Conservation (phyloP, 2,888 invertebrate species). For the Seladonia tumulorum region DNA sequence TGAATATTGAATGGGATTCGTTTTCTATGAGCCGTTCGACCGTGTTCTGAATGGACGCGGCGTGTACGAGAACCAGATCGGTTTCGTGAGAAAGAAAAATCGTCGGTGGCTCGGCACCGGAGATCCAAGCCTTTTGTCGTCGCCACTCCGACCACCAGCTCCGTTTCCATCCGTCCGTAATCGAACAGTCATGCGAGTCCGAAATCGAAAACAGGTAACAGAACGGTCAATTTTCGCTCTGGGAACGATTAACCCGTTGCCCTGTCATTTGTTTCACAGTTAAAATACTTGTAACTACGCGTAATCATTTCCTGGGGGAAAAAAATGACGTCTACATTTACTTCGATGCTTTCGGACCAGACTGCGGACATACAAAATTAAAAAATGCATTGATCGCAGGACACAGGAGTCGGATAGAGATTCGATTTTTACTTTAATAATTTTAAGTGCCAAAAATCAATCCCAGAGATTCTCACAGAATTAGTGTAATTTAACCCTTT, state of each 20-base stretch:
- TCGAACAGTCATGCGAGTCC: background rate
- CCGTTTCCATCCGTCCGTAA: background rate
- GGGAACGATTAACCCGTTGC: background rate
- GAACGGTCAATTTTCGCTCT: background rate
- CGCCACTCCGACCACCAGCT: slow-evolving; percentile 21
- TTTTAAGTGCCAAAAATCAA: no score
- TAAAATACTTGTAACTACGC: no score
- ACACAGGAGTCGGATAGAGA: no score
- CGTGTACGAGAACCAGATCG: slow-evolving; percentile 64
- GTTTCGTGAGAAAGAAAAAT: slow-evolving; percentile 76
- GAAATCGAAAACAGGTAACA: background rate
- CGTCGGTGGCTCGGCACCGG: slow-evolving; percentile 23
- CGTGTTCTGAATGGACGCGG: slow-evolving; percentile 58
- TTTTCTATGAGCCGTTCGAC: slow-evolving; percentile 62
- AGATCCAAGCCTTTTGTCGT: slow-evolving; percentile 41
- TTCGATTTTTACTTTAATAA: no score
- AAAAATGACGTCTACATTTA: no score
- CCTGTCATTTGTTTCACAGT: background rate
- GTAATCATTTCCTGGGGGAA: no score
- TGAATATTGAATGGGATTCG: slow-evolving; percentile 77
- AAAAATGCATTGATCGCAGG: no score
- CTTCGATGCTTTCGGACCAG: no score
- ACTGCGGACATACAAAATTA: no score
- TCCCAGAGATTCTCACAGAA: no score
- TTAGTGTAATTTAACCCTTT: no score